Percentiles rank a stretch among this genome's conserved stretches.
Evolutionary conservation across 2,797 vertebrate genomes (phyloP).

Genomic region (Hyperoplus lanceolatus): DNA sequence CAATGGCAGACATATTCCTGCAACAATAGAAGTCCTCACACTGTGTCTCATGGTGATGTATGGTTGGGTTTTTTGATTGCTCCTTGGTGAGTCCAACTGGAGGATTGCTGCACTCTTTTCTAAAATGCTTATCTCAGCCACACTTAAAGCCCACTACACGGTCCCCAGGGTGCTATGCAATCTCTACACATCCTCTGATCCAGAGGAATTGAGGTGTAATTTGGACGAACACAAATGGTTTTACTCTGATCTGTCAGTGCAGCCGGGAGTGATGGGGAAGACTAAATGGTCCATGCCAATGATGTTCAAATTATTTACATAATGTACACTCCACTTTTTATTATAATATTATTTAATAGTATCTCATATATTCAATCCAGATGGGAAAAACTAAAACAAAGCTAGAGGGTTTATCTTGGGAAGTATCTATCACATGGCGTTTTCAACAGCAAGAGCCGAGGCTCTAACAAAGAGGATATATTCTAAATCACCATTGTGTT

Average conservation of each 20-base stretch:
- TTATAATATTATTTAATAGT: too few relatives aligned
- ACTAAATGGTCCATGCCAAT: constrained; percentile 22
- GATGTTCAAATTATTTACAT: constrained; percentile 21
- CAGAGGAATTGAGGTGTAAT: constrained; percentile 26
- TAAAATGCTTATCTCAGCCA: constrained; percentile 24
- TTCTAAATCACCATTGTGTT: constrained; percentile 13
- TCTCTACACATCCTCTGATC: constrained; percentile 40
- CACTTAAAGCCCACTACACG: constrained; percentile 1
- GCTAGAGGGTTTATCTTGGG: background rate
- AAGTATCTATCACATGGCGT: background rate
- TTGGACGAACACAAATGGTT: background rate
- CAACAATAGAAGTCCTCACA: background rate
- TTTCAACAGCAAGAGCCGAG: constrained; percentile 4
- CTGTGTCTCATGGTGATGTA: background rate
- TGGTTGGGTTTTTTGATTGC: constrained; percentile 5
- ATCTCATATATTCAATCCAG: too few relatives aligned
- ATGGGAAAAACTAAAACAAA: constrained; percentile 4
- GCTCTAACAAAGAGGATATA: background rate
- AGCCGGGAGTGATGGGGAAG: background rate
- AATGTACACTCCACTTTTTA: background rate
- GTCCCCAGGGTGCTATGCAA: constrained; percentile 3
- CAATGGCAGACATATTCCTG: background rate
- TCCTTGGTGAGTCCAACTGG: background rate
- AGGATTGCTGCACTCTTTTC: constrained; percentile 23
- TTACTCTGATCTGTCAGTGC: background rate